Conservation (phyloP, 1,140 invertebrate genomes). For the Zaprionus kolodkinae region DNA sequence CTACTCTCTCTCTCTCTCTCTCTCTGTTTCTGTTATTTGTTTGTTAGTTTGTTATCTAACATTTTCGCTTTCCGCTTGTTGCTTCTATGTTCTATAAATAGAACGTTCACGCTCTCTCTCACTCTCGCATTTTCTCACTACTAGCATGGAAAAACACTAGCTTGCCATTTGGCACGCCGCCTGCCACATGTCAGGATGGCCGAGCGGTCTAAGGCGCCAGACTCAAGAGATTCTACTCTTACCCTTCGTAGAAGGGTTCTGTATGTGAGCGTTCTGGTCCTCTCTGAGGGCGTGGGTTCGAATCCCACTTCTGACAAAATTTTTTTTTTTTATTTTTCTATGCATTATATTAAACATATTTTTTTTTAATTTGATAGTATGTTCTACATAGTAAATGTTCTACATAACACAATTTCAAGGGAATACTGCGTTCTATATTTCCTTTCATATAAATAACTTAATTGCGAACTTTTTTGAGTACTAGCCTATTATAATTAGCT, state of each 20-base stretch:
- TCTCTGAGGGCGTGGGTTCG: constrained; percentile 94
- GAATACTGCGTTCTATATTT: neutral
- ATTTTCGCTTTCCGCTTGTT: neutral
- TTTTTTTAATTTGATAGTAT: neutral
- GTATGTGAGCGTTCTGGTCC: constrained; percentile 88
- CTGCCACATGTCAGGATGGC: constrained; percentile 85
- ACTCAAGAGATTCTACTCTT: constrained; percentile 85
- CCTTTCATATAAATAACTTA: too few species aligned
- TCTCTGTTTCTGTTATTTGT: constrained; percentile 4
- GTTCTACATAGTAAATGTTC: neutral
- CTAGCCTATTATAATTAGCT: neutral
- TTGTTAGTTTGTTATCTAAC: constrained; percentile 27
- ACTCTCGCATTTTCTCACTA: neutral
- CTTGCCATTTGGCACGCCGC: neutral
- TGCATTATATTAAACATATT: too few species aligned
- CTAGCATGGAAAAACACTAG: neutral
- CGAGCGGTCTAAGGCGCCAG: constrained; percentile 90
- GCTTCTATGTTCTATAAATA: constrained; percentile 44
- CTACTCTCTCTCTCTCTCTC: neutral
- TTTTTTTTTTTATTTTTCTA: constrained; percentile 82
- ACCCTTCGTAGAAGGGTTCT: constrained; percentile 55
- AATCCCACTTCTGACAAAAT: constrained; percentile 93
- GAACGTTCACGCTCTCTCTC: neutral
- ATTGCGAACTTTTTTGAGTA: neutral
- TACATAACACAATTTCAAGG: neutral